Percentiles rank a stretch among this genome's conserved stretches.
Evolutionary conservation across 2,888 invertebrate genomes (phyloP).

Genomic region (Drosophila paramelanica): DNA sequence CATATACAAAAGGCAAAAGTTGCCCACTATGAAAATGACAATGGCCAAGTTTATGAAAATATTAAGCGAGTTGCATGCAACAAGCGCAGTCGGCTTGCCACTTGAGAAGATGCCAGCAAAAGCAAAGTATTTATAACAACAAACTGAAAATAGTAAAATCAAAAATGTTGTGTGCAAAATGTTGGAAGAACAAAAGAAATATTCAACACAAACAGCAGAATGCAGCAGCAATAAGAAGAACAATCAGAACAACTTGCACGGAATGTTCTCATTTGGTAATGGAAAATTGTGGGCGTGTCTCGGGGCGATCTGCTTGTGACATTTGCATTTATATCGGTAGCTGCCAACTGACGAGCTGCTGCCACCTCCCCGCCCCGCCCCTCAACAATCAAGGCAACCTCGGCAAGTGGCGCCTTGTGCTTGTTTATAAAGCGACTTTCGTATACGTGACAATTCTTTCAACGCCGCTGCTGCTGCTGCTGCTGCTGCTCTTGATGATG

Average conservation of each 20-base stretch:
- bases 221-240: not conserved
- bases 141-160: conserved; percentile 25
- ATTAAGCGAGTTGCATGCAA: conserved; percentile 27
- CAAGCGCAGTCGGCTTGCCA: conserved; percentile 24
- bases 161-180: conserved; percentile 23
- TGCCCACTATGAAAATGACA: conserved; percentile 37
- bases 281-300: conserved; percentile 39
- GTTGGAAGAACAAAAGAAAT: conserved; percentile 28
- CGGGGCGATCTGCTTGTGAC: conserved; percentile 41
- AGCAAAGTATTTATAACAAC: not conserved
- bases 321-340: conserved; percentile 57
- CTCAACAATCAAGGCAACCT: too few relatives aligned
- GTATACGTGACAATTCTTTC: conserved; percentile 65
- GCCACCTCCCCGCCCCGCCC: not conserved
- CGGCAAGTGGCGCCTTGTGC: conserved; percentile 7
- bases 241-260: conserved; percentile 17
- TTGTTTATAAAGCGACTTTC: conserved; percentile 60
- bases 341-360: conserved; percentile 6
- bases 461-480: conserved; percentile 17
- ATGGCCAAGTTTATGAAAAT: conserved; percentile 54
- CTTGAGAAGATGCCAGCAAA: conserved; percentile 30
- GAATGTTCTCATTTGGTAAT: conserved; percentile 53
- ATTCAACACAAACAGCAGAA: conserved; percentile 6
- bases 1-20: conserved; percentile 16
- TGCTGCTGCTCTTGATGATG: conserved; percentile 4